Evolutionary conservation across 2,113 vertebrate genomes (phyloP).

Genomic region (Noturus placidus): DNA sequence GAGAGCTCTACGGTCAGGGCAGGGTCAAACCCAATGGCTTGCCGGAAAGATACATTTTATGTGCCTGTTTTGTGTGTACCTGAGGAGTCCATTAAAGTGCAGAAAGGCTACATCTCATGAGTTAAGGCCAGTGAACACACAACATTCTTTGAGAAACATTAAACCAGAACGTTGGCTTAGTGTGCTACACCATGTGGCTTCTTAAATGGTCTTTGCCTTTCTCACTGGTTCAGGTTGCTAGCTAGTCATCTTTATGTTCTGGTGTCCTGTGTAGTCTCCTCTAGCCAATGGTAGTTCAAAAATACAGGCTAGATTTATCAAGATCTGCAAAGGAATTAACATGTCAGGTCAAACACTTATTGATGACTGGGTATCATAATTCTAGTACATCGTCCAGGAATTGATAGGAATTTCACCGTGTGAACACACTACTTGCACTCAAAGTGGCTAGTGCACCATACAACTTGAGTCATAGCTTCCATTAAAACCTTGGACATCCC

Average conservation of each 20-base stretch:
- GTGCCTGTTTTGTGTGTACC: slow-evolving; percentile 23
- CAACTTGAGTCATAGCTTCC: not conserved
- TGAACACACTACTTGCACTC: not conserved
- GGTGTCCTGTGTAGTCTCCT: not conserved
- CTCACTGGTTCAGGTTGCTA: not conserved
- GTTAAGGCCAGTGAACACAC: not conserved
- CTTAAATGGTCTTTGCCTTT: not conserved
- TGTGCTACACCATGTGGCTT: slow-evolving; percentile 4
- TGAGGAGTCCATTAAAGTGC: slow-evolving; percentile 44
- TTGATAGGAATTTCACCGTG: not conserved
- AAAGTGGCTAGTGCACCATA: not conserved
- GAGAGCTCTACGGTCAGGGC: slow-evolving; percentile 23
- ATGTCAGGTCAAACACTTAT: not conserved
- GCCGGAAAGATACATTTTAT: slow-evolving; percentile 49
- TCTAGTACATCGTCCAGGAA: not conserved
- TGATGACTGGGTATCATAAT: not conserved
- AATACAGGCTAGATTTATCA: not conserved
- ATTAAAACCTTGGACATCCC: not conserved
- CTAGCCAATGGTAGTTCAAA: too few relatives aligned
- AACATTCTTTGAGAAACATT: slow-evolving; percentile 2
- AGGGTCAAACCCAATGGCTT: slow-evolving; percentile 22
- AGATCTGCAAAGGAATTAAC: not conserved
- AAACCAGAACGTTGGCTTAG: not conserved
- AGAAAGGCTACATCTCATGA: slow-evolving; percentile 41
- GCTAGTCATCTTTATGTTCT: not conserved